Base-by-base conservation (phyloP, 2,888 invertebrate genomes). In the Drosophila melanosoma region DNA sequence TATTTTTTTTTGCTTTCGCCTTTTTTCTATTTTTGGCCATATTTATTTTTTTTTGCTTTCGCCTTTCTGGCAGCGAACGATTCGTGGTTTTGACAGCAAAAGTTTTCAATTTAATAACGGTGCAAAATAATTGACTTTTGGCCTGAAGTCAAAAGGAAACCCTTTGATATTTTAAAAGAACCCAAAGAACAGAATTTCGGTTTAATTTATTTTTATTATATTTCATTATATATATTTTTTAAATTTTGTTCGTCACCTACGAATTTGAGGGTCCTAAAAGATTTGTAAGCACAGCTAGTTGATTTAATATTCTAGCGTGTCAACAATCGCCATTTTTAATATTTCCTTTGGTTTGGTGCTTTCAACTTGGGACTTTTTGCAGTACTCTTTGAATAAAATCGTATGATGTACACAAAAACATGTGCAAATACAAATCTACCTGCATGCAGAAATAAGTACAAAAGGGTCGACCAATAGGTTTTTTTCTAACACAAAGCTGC, bases 81-180 rank as follows among this genome's bases (percentile, higher is more conserved):
- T 45, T 58, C 57, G 62, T 66, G 77, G 63, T 77, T 76, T 67
- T 77, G 77, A 80, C 77, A 80, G 77, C 42, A 48, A 53, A 70
- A 67, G 49, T 61, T 76, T 71, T 71, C 53, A 67, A 67, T 70
- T 76, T 66, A 66, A 61, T 70, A 56, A 48, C 56, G 29, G 51
- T 12, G 57, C 53, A 58, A 67, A 80, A 71, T 71, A 78, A 76
- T 71, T 80, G 71, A 70, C 71, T 67, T 75, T 76, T 58, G 40
- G 33, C 54, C 58, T 76, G 5, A 10, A 29, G 26, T 49, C 60
- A 42, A 36, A 20, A 45, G 15, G 8, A 15, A 20, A 23, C 15
- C 20, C 20, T 3, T 45, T 45, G 8, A 45, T 23, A 45, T 45
- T 35, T 26, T 36, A 64, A 64, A 23, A 35, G 20, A 57, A 51